These are phyloP conservation scores for Galerucella nymphaeae DNA, from an alignment of 2,888 invertebrate genomes.

Conservation along the genomic window DNA sequence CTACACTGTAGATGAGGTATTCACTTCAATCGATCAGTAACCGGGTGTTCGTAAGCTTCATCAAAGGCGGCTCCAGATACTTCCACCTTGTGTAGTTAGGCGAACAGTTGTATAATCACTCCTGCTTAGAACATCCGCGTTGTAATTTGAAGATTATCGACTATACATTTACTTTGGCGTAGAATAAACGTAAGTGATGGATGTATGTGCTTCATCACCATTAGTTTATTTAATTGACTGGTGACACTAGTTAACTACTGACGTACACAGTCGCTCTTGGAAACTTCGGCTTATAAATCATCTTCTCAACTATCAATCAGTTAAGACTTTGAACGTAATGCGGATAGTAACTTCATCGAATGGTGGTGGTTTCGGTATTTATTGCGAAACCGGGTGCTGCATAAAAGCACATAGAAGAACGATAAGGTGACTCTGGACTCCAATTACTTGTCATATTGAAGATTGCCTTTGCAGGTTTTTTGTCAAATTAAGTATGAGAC, in stretches of 20 bases:
- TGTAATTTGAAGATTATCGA: conserved; percentile 35
- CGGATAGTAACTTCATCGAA: conserved; percentile 16
- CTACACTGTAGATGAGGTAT: too few species aligned
- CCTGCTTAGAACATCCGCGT: conserved; percentile 24
- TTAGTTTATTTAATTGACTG: conserved; percentile 37
- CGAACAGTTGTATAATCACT: conserved; percentile 26
- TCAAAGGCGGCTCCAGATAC: neutral
- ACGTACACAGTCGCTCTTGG: conserved; percentile 26
- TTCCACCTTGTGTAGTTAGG: neutral
- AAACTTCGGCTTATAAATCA: conserved; percentile 35
- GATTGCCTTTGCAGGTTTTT: too few species aligned
- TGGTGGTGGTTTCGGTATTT: neutral
- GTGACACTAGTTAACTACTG: conserved; percentile 35
- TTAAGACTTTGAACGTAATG: conserved; percentile 24
- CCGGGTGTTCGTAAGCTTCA: neutral
- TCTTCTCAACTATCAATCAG: conserved; percentile 34
- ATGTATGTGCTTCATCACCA: conserved; percentile 36
- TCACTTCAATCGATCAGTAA: neutral
- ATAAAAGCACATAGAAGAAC: too few species aligned
- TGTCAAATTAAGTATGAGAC: too few species aligned
- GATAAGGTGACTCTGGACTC: too few species aligned
- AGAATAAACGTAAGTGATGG: conserved; percentile 37
- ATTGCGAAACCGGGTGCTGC: neutral
- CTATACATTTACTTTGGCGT: conserved; percentile 33
- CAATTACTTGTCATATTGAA: too few species aligned